These are phyloP conservation scores for Parapsyche elsis DNA, from an alignment of 1,140 invertebrate species.

Conservation along the genomic window DNA sequence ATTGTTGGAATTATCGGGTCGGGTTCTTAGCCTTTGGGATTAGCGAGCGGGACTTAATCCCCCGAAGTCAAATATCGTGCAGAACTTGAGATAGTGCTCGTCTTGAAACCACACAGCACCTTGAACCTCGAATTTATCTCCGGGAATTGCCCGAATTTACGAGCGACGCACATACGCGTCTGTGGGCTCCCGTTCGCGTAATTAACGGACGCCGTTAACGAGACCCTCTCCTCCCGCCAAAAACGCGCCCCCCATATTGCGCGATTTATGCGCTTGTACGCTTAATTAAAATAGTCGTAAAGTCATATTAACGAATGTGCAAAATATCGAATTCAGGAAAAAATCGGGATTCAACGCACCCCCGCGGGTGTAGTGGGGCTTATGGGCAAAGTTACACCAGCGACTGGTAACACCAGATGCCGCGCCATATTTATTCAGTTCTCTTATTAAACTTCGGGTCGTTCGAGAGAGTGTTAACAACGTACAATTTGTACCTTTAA, in stretches of 20 bases:
- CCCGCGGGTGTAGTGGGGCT: neutral
- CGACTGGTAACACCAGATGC: neutral
- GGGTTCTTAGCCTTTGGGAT: no score
- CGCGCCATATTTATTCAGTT: constrained; percentile 15
- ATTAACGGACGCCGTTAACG: constrained; percentile 24
- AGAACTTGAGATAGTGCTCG: neutral
- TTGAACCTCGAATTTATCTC: constrained; percentile 7
- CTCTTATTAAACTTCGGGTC: constrained; percentile 16
- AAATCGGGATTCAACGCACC: neutral
- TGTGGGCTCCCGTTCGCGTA: neutral
- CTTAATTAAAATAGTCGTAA: constrained; percentile 4
- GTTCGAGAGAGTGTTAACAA: neutral
- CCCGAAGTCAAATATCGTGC: neutral
- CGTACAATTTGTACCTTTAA: neutral
- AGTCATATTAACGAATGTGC: neutral
- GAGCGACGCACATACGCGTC: neutral
- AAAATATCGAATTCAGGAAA: neutral
- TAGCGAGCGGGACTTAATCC: no score
- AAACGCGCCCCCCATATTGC: neutral
- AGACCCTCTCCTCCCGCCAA: neutral
- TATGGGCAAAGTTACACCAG: neutral
- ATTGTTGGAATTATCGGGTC: no score
- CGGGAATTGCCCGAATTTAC: neutral
- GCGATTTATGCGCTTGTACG: neutral
- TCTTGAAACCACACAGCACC: neutral